Evolutionary conservation across 2,797 vertebrate genomes (phyloP).

Genomic region (Aulostomus chinensis): DNA sequence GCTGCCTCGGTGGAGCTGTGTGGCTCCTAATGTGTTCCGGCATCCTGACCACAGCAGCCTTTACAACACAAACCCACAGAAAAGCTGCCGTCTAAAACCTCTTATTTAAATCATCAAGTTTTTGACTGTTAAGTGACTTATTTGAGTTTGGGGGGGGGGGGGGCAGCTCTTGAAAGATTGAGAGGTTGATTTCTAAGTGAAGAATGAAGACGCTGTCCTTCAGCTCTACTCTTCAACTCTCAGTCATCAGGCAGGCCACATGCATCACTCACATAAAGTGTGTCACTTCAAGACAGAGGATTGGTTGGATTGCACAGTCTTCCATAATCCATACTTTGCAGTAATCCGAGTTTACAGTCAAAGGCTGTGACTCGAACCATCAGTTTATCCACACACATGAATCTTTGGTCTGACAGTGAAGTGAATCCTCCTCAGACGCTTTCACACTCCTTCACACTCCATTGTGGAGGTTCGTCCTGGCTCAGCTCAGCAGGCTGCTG

Average conservation of each 20-base stretch:
- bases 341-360: slow-evolving; percentile 19
- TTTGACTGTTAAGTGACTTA: slow-evolving; percentile 26
- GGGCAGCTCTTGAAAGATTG: slow-evolving; percentile 28
- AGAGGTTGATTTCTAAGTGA: slow-evolving; percentile 20
- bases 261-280: neutral
- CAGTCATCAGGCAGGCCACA: slow-evolving; percentile 8
- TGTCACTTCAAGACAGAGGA: neutral
- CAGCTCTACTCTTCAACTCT: slow-evolving; percentile 8
- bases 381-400: slow-evolving; percentile 19
- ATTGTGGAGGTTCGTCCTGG: too few species aligned
- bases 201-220: slow-evolving; percentile 7
- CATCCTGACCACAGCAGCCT: slow-evolving; percentile 28
- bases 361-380: neutral
- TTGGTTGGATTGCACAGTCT: slow-evolving; percentile 21
- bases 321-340: slow-evolving; percentile 30
- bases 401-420: neutral
- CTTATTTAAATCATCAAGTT: slow-evolving; percentile 31
- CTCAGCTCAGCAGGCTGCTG: too few species aligned
- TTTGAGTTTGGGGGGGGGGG: slow-evolving; percentile 11
- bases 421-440: slow-evolving; percentile 10
- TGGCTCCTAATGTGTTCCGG: slow-evolving; percentile 40
- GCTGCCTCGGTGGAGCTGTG: slow-evolving; percentile 36
- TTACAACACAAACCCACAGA: slow-evolving; percentile 11
- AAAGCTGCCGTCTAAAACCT: slow-evolving; percentile 30
- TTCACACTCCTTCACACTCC: neutral